Evolutionary conservation across 92 coral and sea anemone species (phyloP).

Genomic region (Heliopora coerulea): DNA sequence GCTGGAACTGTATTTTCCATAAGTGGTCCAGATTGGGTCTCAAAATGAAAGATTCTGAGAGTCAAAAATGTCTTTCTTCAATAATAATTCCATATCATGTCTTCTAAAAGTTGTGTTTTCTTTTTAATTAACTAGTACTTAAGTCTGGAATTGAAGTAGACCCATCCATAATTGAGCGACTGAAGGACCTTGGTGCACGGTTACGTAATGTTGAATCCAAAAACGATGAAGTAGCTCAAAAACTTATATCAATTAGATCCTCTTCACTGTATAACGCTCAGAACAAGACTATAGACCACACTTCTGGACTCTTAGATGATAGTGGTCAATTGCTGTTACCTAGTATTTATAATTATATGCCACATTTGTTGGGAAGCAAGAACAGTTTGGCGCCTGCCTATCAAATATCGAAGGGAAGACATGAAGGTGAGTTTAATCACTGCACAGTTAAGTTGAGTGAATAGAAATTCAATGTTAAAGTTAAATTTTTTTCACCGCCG

Average conservation of each 20-base stretch:
- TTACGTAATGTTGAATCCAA: conserved; percentile 88
- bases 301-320: conserved; percentile 32
- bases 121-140: conserved; percentile 47
- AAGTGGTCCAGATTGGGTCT: too few species aligned
- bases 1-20: too few species aligned
- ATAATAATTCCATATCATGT: too few species aligned
- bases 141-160: conserved; percentile 50
- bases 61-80: too few species aligned
- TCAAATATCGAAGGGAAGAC: conserved; percentile 71
- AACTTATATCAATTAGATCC: conserved; percentile 69
- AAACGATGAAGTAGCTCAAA: conserved; percentile 81
- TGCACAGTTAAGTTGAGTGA: too few species aligned
- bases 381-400: conserved; percentile 75
- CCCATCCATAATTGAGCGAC: conserved; percentile 58
- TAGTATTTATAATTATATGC: conserved; percentile 90
- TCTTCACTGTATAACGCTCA: conserved; percentile 28
- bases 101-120: too few species aligned
- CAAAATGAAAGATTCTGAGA: too few species aligned
- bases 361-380: conserved; percentile 83
- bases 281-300: conserved; percentile 19
- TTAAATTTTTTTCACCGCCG: too few species aligned
- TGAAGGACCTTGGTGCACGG: conserved; percentile 65
- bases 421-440: conserved; percentile 63
- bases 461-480: too few species aligned
- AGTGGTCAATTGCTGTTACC: conserved; percentile 67